phyloP scores from a whole-genome alignment of 35 echinoderm and acorn worm species.

The Ophiothrix spiculata region DNA sequence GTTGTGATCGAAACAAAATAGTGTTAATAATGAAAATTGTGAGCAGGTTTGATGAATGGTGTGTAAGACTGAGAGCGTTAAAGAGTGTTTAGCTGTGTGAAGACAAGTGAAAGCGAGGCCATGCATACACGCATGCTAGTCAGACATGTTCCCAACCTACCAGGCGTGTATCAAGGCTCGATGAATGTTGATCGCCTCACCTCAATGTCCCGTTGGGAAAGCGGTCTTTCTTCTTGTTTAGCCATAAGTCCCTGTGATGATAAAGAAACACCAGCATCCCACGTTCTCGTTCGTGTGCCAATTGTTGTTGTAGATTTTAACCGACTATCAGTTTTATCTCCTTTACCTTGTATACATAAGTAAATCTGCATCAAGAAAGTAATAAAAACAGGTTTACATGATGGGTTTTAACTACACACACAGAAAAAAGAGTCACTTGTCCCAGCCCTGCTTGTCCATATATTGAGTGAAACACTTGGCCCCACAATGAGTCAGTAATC shows the following conservation, averaged over 20 bases:
- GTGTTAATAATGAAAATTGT: no score
- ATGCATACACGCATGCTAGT: background rate
- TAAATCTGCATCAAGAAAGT: conserved; percentile 78
- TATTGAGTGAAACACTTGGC: no score
- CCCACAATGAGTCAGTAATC: no score
- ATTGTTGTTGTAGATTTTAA: conserved; percentile 57
- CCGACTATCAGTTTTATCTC: conserved; percentile 76
- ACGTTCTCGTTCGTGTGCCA: conserved; percentile 75
- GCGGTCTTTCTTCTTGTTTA: conserved; percentile 66
- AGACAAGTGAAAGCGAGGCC: no score
- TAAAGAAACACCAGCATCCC: conserved; percentile 69
- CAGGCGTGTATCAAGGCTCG: background rate
- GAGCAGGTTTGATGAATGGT: no score
- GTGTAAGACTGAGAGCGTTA: no score
- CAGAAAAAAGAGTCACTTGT: no score
- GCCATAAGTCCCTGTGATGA: conserved; percentile 88
- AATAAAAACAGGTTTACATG: no score
- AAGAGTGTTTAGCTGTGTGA: no score
- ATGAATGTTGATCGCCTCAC: conserved; percentile 8
- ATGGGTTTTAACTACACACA: no score
- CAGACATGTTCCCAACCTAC: background rate
- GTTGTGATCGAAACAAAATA: no score
- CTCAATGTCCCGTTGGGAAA: conserved; percentile 86
- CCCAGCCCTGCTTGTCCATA: no score
- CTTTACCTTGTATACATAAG: conserved; percentile 83